These are phyloP conservation scores for Cephus rjabovi DNA, from an alignment of 2,888 invertebrate species.

Conservation along the genomic window DNA sequence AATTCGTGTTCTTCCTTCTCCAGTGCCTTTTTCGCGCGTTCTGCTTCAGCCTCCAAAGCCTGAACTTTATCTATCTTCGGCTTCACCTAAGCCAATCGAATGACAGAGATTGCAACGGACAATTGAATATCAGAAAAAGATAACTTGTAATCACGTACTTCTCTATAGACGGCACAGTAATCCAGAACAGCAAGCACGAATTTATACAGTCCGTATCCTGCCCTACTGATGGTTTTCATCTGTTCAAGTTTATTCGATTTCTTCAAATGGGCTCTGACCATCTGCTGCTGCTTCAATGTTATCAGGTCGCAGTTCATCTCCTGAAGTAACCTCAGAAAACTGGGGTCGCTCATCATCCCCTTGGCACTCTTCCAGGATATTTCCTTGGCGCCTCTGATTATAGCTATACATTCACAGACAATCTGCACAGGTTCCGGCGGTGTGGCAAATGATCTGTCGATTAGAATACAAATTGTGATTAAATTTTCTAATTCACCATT, in stretches of 20 bases:
- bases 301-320: slow-evolving; percentile 89
- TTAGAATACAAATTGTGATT: not conserved
- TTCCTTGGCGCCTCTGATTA: slow-evolving; percentile 85
- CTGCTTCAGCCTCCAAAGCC: slow-evolving; percentile 79
- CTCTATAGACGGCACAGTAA: slow-evolving; percentile 89
- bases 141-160: slow-evolving; percentile 66
- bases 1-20: slow-evolving; percentile 77
- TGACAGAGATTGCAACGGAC: not conserved
- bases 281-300: slow-evolving; percentile 77
- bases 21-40: slow-evolving; percentile 67
- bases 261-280: slow-evolving; percentile 80
- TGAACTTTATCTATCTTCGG: slow-evolving; percentile 88
- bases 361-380: slow-evolving; percentile 92
- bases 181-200: slow-evolving; percentile 89
- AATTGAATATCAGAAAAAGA: not conserved
- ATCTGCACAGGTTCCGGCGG: slow-evolving; percentile 91
- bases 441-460: slow-evolving; percentile 83
- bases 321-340: slow-evolving; percentile 81
- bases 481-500: not conserved
- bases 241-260: slow-evolving; percentile 80
- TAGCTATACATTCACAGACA: slow-evolving; percentile 91
- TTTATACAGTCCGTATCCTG: slow-evolving; percentile 86
- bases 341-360: slow-evolving; percentile 92
- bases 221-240: slow-evolving; percentile 87
- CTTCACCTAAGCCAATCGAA: slow-evolving; percentile 67